These are phyloP conservation scores for Stichopus chloronotus DNA, from an alignment of 35 echinoderm and acorn worm species.

Conservation along the genomic window DNA sequence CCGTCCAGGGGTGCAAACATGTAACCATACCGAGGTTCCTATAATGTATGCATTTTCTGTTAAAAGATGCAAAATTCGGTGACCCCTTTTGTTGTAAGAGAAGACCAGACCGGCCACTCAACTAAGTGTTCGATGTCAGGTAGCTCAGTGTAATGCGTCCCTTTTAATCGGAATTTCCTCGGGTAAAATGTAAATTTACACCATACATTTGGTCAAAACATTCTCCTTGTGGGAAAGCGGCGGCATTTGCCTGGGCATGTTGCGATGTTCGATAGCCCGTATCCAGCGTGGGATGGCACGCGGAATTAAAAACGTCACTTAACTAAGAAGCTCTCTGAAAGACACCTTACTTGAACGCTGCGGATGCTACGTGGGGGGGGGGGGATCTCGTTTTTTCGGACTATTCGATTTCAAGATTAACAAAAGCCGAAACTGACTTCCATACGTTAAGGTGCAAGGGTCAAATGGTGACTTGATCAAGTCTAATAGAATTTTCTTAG, in stretches of 20 bases:
- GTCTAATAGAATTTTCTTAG: too few species aligned
- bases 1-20: too few species aligned
- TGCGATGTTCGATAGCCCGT: neutral
- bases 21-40: neutral
- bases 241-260: neutral
- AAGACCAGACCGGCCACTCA: neutral
- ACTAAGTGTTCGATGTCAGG: neutral
- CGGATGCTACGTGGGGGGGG: too few species aligned
- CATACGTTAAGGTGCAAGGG: too few species aligned
- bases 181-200: slow-evolving; percentile 1
- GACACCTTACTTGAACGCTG: too few species aligned
- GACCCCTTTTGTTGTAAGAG: neutral
- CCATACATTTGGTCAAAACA: neutral
- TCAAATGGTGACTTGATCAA: too few species aligned
- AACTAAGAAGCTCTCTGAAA: too few species aligned
- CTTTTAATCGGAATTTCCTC: neutral
- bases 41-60: neutral
- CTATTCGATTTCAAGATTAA: too few species aligned
- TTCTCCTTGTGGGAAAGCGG: neutral
- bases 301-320: neutral
- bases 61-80: neutral
- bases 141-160: neutral
- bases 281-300: neutral
- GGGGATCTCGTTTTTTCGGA: too few species aligned
- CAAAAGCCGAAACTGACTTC: too few species aligned